Percentiles rank a stretch among this genome's conserved stretches.
These are phyloP conservation scores for Lydus trimaculatus DNA, from an alignment of 2,888 invertebrate genomes.

Conservation along the genomic window DNA sequence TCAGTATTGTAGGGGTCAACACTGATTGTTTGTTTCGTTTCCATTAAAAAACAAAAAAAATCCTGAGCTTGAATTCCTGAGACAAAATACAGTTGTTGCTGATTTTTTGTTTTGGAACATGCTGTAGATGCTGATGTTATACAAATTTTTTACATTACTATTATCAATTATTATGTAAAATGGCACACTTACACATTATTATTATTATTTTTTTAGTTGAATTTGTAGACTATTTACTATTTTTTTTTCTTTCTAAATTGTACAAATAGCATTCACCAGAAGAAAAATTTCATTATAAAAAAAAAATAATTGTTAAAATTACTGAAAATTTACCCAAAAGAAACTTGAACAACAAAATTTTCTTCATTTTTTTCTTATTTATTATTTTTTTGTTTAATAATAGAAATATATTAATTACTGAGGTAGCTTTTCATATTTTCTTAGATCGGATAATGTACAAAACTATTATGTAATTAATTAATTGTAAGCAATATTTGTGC, in stretches of 20 bases:
- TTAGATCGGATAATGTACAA: conserved; percentile 59
- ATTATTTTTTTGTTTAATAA: conserved; percentile 32
- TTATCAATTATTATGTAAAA: conserved; percentile 48
- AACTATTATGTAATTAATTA: conserved; percentile 38
- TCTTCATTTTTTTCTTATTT: not conserved
- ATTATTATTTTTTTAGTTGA: conserved; percentile 40
- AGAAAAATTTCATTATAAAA: conserved; percentile 52
- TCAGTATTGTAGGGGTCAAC: no score
- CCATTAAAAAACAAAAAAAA: conserved; percentile 16
- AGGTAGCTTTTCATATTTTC: conserved; percentile 59
- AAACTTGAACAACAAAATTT: conserved; percentile 57
- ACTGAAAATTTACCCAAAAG: conserved; percentile 32
- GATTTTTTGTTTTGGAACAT: conserved; percentile 27
- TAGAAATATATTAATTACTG: conserved; percentile 63
- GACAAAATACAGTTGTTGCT: conserved; percentile 51
- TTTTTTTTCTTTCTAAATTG: conserved; percentile 44
- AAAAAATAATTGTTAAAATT: conserved; percentile 52
- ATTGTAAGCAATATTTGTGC: not conserved
- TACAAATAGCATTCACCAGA: conserved; percentile 61
- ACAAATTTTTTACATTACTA: conserved; percentile 19
- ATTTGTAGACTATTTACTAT: conserved; percentile 30
- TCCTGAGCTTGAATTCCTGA: conserved; percentile 62
- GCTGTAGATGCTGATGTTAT: conserved; percentile 47
- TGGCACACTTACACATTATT: conserved; percentile 61
- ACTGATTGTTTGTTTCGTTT: not conserved